Evolutionary conservation across 2,113 vertebrate species (phyloP).

Genomic region (Desmodus rotundus): DNA sequence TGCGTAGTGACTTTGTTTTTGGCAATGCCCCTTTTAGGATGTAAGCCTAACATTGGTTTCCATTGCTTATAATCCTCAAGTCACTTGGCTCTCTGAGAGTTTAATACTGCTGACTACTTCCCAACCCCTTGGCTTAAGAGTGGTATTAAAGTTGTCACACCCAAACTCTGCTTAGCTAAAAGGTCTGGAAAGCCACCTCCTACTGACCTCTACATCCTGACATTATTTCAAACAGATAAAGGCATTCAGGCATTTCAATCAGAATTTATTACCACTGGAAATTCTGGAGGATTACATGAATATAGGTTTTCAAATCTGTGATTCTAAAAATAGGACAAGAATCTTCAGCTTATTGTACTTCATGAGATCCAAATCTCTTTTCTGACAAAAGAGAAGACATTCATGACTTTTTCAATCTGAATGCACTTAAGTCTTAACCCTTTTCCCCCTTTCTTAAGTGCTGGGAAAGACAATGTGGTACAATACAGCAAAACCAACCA

Average conservation of each 20-base stretch:
- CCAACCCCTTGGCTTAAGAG: neutral
- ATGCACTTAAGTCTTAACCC: neutral
- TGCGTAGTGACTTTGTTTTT: neutral
- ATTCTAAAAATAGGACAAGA: constrained; percentile 43
- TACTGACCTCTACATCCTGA: neutral
- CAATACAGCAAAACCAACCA: neutral
- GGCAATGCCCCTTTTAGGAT: neutral
- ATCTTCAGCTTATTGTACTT: constrained; percentile 1
- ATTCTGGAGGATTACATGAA: neutral
- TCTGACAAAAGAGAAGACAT: constrained; percentile 14
- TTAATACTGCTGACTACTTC: neutral
- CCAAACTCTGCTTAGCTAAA: neutral
- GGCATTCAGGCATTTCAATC: neutral
- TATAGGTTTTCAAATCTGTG: neutral
- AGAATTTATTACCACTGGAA: neutral
- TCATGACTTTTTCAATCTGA: constrained; percentile 25
- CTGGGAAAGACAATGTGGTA: neutral
- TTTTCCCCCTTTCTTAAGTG: neutral
- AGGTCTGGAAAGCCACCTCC: constrained; percentile 1
- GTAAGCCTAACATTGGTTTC: neutral
- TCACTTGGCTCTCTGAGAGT: neutral
- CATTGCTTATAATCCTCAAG: neutral
- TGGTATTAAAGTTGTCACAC: neutral
- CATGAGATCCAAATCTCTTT: constrained; percentile 27
- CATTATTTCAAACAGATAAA: neutral